These are phyloP conservation scores for Spisula subtruncata DNA, from an alignment of 2,888 invertebrate genomes.

Conservation along the genomic window DNA sequence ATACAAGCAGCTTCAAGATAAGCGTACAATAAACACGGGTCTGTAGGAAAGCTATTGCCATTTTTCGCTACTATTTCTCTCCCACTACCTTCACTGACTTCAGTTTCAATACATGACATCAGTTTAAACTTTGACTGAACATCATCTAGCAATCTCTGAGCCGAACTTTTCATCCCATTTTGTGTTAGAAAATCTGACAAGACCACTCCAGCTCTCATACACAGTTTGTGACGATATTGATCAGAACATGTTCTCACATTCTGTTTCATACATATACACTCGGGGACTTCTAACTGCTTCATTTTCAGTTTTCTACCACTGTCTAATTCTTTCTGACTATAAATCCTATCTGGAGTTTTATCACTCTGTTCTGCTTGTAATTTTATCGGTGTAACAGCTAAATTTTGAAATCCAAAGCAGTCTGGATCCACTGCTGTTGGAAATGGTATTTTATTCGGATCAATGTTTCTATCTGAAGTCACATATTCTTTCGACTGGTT, in stretches of 20 bases:
- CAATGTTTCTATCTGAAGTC: background rate
- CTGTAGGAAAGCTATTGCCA: constrained; percentile 11
- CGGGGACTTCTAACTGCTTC: constrained; percentile 50
- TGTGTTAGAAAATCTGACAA: constrained; percentile 61
- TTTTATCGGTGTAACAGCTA: constrained; percentile 32
- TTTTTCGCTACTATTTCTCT: background rate
- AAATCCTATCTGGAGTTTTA: constrained; percentile 58
- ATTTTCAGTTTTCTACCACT: constrained; percentile 55
- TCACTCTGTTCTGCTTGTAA: background rate
- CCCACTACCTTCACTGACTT: too few species aligned
- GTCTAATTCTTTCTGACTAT: constrained; percentile 40
- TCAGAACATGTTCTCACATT: constrained; percentile 26
- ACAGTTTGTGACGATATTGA: constrained; percentile 56
- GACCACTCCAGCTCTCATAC: constrained; percentile 62
- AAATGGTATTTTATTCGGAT: constrained; percentile 23
- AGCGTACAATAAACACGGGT: constrained; percentile 58
- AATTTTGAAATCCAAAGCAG: constrained; percentile 63
- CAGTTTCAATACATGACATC: background rate
- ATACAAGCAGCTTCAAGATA: constrained; percentile 65
- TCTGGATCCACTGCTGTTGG: constrained; percentile 29
- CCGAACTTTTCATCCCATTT: constrained; percentile 45
- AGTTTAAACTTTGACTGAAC: constrained; percentile 44
- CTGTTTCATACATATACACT: constrained; percentile 60
- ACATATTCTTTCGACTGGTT: constrained; percentile 22
- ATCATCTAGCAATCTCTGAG: constrained; percentile 45